Evolutionary conservation across 2,113 vertebrate genomes (phyloP).

Genomic region (Sakesphorus luctuosus): DNA sequence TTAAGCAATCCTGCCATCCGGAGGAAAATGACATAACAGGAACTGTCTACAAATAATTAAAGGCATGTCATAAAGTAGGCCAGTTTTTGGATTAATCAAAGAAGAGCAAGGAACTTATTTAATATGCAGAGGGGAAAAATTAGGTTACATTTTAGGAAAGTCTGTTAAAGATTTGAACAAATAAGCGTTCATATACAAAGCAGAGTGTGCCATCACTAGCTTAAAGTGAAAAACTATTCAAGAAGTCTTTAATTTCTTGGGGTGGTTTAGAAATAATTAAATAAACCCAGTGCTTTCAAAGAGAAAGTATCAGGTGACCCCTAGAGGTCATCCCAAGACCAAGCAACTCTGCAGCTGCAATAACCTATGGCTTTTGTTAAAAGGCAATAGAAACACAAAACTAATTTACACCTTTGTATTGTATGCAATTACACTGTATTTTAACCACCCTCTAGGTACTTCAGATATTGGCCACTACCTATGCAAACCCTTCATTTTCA

Average conservation of each 20-base stretch:
- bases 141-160: slow-evolving; percentile 1
- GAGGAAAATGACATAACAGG: slow-evolving; percentile 24
- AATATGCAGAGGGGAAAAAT: slow-evolving; percentile 8
- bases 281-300: neutral
- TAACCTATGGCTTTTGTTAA: neutral
- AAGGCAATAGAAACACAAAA: neutral
- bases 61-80: slow-evolving; percentile 40
- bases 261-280: neutral
- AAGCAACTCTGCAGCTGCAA: neutral
- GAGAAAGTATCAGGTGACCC: slow-evolving; percentile 8
- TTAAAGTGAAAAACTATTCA: neutral
- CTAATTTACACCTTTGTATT: neutral
- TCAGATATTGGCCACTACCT: neutral
- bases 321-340: slow-evolving; percentile 38
- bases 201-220: neutral
- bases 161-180: neutral
- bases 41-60: slow-evolving; percentile 58
- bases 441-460: neutral
- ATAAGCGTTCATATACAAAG: neutral
- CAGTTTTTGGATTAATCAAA: slow-evolving; percentile 53
- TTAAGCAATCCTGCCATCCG: neutral
- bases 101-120: neutral
- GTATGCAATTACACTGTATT: neutral
- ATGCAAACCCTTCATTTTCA: slow-evolving; percentile 26
- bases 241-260: neutral